Conservation (phyloP, 2,113 vertebrate species). For the Vimba vimba region DNA sequence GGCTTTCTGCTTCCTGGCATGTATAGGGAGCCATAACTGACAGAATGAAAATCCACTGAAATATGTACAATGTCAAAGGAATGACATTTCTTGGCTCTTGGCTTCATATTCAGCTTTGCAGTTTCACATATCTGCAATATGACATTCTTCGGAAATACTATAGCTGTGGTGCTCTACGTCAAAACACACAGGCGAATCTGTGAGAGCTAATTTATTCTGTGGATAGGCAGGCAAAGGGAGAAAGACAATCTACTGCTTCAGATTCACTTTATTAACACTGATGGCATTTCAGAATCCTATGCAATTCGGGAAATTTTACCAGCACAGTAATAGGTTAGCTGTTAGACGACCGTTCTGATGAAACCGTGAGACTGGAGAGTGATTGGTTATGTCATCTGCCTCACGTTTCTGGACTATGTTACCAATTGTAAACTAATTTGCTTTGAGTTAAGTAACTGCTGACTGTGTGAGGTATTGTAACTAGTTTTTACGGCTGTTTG, state of each 20-base stretch:
- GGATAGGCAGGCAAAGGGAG: constrained; percentile 40
- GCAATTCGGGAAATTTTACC: neutral
- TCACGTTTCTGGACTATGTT: constrained; percentile 27
- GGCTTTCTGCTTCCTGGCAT: constrained; percentile 37
- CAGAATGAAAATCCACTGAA: constrained; percentile 36
- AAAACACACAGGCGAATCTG: constrained; percentile 47
- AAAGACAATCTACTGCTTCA: constrained; percentile 51
- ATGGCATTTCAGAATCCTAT: constrained; percentile 33
- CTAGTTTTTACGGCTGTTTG: neutral
- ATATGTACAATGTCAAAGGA: constrained; percentile 24
- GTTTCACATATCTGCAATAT: constrained; percentile 45
- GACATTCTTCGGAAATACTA: constrained; percentile 54
- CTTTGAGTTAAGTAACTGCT: constrained; percentile 47
- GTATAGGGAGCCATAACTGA: constrained; percentile 33
- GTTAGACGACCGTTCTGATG: constrained; percentile 22
- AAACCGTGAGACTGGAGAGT: constrained; percentile 39
- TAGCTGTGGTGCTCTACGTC: constrained; percentile 39
- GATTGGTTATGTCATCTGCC: constrained; percentile 44
- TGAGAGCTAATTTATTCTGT: constrained; percentile 51
- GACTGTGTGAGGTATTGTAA: constrained; percentile 28
- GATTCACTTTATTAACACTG: constrained; percentile 44
- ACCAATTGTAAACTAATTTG: constrained; percentile 46
- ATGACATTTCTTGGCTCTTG: constrained; percentile 38
- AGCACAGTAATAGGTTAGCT: neutral
- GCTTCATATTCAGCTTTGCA: constrained; percentile 41